A percentile compares a stretch with the other conserved stretches of the same genome.
phyloP scores from a whole-genome alignment of 2,888 invertebrate species.

The Uloborus plumipes region DNA sequence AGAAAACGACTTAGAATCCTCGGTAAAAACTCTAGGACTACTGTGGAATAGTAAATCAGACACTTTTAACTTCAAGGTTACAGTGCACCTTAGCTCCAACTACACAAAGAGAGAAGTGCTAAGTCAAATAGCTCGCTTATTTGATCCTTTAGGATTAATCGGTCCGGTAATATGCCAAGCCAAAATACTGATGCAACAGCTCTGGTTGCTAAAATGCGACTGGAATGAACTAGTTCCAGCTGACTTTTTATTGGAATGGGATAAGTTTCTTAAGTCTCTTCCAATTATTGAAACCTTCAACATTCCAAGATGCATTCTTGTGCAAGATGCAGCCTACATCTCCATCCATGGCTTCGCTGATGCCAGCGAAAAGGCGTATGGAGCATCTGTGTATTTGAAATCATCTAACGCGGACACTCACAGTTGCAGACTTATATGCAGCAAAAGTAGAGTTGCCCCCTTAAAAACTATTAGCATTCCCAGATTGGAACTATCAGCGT shows the following conservation, averaged over 20 bases:
- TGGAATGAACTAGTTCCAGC: conserved; percentile 1
- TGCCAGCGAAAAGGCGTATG: conserved; percentile 14
- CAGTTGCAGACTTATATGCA: background rate
- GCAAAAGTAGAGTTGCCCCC: conserved; percentile 8
- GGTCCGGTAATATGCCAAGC: too few relatives aligned
- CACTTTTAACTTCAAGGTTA: too few relatives aligned
- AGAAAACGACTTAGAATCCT: too few relatives aligned
- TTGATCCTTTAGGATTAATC: too few relatives aligned
- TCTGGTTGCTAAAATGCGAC: conserved; percentile 18
- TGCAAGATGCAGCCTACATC: background rate
- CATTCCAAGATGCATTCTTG: conserved; percentile 2
- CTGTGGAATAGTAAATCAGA: too few relatives aligned
- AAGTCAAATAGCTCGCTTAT: too few relatives aligned
- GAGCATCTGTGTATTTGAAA: conserved; percentile 1
- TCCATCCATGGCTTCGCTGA: background rate
- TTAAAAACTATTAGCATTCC: conserved; percentile 7
- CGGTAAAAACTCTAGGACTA: too few relatives aligned
- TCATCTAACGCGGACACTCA: background rate
- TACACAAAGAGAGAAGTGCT: too few relatives aligned
- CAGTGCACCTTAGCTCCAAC: too few relatives aligned
- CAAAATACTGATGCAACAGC: conserved; percentile 6
- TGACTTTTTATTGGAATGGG: background rate
- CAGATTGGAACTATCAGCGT: conserved; percentile 27
- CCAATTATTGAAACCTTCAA: background rate
- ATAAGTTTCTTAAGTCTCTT: conserved; percentile 1